Conservation (phyloP, 2,888 invertebrate species). For the Perizoma flavofasciatum region DNA sequence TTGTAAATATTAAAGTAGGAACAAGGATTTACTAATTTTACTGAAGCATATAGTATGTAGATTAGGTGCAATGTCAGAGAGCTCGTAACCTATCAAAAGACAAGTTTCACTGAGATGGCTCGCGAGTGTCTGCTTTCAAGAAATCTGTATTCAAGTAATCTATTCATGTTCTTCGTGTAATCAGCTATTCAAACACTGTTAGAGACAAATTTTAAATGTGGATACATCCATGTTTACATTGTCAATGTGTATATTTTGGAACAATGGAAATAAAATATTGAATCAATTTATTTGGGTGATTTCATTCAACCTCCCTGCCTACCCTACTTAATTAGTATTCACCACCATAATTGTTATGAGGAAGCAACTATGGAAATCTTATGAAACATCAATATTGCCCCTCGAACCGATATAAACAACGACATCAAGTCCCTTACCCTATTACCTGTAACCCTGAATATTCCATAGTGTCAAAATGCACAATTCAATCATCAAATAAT, state of each 20-base stretch:
- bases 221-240: conserved; percentile 71
- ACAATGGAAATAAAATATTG: conserved; percentile 82
- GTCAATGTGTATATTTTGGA: conserved; percentile 84
- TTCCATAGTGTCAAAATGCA: no score
- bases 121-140: conserved; percentile 59
- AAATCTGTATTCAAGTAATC: conserved; percentile 68
- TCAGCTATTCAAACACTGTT: conserved; percentile 75
- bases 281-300: conserved; percentile 62
- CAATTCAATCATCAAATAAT: no score
- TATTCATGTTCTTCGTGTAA: conserved; percentile 80
- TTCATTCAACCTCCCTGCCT: conserved; percentile 37
- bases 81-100: conserved; percentile 56
- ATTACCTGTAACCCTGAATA: no score
- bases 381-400: no score
- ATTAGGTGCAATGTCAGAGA: conserved; percentile 48
- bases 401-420: no score
- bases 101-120: conserved; percentile 51
- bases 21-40: conserved; percentile 80
- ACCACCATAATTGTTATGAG: no score
- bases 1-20: conserved; percentile 82
- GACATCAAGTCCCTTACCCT: no score
- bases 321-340: no score
- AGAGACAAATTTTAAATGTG: conserved; percentile 76
- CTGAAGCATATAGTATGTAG: conserved; percentile 67
- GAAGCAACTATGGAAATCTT: no score